Evolutionary conservation across 2,113 vertebrate species (phyloP), one percentile per base, ranked within the genome.

Genomic region (Sphyrna mokarran): DNA sequence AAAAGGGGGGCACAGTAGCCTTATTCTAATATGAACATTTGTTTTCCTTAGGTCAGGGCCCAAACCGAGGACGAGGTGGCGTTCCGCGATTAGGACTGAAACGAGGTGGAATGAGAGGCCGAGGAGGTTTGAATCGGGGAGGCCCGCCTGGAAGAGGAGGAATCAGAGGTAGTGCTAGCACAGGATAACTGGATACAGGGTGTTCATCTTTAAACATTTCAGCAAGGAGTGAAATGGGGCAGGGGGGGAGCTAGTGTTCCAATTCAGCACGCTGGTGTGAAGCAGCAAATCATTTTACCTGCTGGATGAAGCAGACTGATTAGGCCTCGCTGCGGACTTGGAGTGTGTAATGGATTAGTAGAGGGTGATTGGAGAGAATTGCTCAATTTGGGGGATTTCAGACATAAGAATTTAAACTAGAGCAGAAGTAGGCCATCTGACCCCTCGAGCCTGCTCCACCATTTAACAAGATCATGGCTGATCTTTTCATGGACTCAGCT

Each of bases 1-100:
- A 76, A 76, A 11, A 33, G 6, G 29, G 61, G 3, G 23, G 2
- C 61, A n/a, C 2, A 29, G 61, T 54, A 8, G 93, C 6, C 48
- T 29, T 33, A 54, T 26, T 29, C 26, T 33, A n/a, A 54, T 14
- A 13, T 63, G 16, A 20, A 16, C 63, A 13, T 90, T 29, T 33
- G 7, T 63, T 91, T 66, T 63, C n/a, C 33, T 96, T 96, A 98
- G 98, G 96, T 97, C 97, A 97, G 97, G 97, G 95, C 97, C 96
- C 98, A 95, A 97, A 99, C 96, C 98, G 98, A 13, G 98, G 98
- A 18, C 97, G 99, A 18, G 98, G 98, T 0, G 96, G 98, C 0
- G 97, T 98, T 26, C 98, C 98, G n/a, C 97, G 99, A 70, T 97
- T 98, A 97, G 98, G 98, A 0, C 97, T 99, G 96, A 98, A 98